A percentile compares a stretch with the other conserved stretches of the same genome.
These are phyloP conservation scores for Artibeus jamaicensis DNA, from an alignment of 2,797 vertebrate genomes.

Conservation along the genomic window DNA sequence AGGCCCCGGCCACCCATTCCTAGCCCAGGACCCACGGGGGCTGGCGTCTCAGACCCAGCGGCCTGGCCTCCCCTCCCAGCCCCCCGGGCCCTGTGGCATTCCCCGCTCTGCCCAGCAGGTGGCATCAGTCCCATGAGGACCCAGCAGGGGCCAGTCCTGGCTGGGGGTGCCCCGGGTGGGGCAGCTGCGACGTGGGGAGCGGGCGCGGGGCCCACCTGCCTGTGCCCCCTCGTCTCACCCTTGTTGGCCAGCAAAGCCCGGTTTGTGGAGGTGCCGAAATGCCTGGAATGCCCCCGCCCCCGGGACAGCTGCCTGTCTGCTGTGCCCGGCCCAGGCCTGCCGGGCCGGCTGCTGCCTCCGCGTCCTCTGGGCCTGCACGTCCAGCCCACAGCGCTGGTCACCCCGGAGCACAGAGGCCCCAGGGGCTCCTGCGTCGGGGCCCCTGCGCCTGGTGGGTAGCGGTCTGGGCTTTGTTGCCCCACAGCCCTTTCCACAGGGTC, in stretches of 20 bases:
- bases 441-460: too few relatives aligned
- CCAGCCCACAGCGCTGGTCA: neutral
- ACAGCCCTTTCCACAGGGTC: accelerated
- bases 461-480: neutral
- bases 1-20: neutral
- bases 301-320: conserved; percentile 62
- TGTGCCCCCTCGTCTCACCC: neutral
- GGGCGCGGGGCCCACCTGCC: neutral
- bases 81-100: neutral
- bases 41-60: accelerated
- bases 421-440: accelerated
- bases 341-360: neutral
- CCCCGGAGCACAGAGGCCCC: neutral
- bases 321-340: conserved; percentile 1
- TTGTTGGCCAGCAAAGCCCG: neutral
- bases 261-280: conserved; percentile 50
- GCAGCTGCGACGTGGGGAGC: neutral
- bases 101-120: neutral
- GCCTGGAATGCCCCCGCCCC: conserved; percentile 49
- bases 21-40: accelerated
- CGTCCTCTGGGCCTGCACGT: neutral
- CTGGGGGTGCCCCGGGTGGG: neutral
- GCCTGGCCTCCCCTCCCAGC: neutral
- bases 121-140: neutral
- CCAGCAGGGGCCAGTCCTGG: neutral